These are phyloP conservation scores for Macroglossus sobrinus DNA, from an alignment of 2,113 vertebrate genomes.

Conservation along the genomic window DNA sequence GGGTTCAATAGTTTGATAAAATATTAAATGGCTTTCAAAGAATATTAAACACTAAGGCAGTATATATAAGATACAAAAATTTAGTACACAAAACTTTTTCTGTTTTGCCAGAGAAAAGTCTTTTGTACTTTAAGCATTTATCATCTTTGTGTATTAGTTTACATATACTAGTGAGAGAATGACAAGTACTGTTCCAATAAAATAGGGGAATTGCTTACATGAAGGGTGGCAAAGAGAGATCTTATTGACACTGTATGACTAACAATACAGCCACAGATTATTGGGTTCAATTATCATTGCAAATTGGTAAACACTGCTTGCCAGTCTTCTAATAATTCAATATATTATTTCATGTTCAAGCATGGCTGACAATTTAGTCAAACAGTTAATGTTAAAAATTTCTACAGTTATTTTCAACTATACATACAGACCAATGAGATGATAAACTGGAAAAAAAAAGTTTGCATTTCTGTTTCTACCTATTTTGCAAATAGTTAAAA, in stretches of 20 bases:
- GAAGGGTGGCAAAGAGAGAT: neutral
- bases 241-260: neutral
- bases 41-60: neutral
- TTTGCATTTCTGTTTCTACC: neutral
- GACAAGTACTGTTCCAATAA: neutral
- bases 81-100: neutral
- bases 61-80: neutral
- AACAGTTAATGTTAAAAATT: neutral
- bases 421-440: neutral
- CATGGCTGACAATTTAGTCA: neutral
- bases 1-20: neutral
- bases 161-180: neutral
- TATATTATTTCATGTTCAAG: neutral
- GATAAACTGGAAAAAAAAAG: neutral
- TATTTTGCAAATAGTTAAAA: neutral
- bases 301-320: neutral
- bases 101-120: neutral
- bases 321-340: neutral
- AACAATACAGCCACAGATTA: neutral
- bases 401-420: neutral
- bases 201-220: neutral
- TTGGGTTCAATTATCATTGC: neutral
- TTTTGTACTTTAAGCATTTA: neutral
- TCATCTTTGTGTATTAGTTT: neutral
- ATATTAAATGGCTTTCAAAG: neutral